Evolutionary conservation across 2,888 invertebrate genomes (phyloP).

Genomic region (Cabera pusaria): DNA sequence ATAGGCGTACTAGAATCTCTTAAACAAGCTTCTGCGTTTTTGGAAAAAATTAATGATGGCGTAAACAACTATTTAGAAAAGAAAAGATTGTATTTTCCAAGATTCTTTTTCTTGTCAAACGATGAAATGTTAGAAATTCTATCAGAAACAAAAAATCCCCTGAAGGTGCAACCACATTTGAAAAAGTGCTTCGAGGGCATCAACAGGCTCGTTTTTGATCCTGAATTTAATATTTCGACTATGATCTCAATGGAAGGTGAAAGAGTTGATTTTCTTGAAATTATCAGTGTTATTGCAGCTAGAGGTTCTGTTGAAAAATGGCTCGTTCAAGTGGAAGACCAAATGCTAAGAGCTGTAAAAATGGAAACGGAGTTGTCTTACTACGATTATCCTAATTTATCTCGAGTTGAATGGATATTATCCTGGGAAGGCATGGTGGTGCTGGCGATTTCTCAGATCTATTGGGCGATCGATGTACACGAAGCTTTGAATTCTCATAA

Average conservation of each 20-base stretch:
- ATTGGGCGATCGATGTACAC: conserved; percentile 92
- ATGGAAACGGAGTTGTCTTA: conserved; percentile 87
- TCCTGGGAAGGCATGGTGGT: conserved; percentile 94
- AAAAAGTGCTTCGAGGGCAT: conserved; percentile 96
- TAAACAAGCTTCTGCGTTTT: conserved; percentile 85
- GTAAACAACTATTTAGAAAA: conserved; percentile 92
- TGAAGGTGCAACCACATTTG: conserved; percentile 92
- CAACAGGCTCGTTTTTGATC: conserved; percentile 88
- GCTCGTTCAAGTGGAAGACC: conserved; percentile 91
- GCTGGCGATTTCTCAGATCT: conserved; percentile 90
- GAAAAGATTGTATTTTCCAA: conserved; percentile 91
- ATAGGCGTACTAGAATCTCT: conserved; percentile 88
- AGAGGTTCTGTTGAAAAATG: conserved; percentile 94
- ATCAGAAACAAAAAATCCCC: conserved; percentile 94
- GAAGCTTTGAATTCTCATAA: conserved; percentile 85
- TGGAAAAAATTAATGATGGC: conserved; percentile 93
- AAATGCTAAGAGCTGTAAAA: conserved; percentile 89
- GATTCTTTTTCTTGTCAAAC: conserved; percentile 96
- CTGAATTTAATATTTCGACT: conserved; percentile 87
- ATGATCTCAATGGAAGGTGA: conserved; percentile 92
- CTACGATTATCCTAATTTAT: conserved; percentile 83
- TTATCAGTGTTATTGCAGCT: conserved; percentile 87
- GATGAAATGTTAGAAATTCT: conserved; percentile 95
- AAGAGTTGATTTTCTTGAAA: conserved; percentile 84
- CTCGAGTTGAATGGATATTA: conserved; percentile 87